phyloP scores from a whole-genome alignment of 35 echinoderm and acorn worm genomes.

The Patiria miniata region DNA sequence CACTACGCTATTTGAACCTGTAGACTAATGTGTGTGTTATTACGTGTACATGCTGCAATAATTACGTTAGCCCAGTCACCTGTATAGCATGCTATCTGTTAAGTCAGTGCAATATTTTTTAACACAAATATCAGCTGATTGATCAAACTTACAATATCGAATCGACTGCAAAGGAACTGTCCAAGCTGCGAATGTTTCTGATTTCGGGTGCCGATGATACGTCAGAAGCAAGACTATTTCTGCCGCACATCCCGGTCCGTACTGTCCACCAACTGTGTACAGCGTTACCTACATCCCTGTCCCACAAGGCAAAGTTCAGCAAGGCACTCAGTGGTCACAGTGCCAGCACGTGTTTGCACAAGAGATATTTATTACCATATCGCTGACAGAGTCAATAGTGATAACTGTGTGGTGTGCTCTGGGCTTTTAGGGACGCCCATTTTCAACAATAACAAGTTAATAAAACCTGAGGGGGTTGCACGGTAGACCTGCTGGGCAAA shows the following conservation, averaged over 20 bases:
- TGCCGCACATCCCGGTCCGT: not conserved
- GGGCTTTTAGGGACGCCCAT: not conserved
- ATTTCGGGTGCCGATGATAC: not conserved
- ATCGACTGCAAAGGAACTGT: not conserved
- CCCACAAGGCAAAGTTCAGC: conserved; percentile 5
- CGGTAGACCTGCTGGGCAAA: too few relatives aligned
- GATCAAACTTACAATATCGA: not conserved
- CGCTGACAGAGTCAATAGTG: not conserved
- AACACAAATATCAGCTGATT: not conserved
- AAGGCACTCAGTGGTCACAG: not conserved
- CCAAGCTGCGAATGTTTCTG: not conserved
- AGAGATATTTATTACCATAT: conserved; percentile 1
- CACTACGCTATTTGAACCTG: too few relatives aligned
- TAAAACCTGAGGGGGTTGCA: too few relatives aligned
- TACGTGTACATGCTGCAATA: too few relatives aligned
- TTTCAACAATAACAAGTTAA: conserved; percentile 3
- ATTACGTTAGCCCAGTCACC: too few relatives aligned
- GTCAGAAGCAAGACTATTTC: not conserved
- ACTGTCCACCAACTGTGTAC: not conserved
- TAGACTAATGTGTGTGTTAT: too few relatives aligned
- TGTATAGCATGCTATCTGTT: too few relatives aligned
- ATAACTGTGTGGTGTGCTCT: not conserved
- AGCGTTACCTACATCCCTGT: not conserved
- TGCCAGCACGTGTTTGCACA: not conserved
- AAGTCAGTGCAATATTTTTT: too few relatives aligned